A percentile compares a stretch with the other conserved stretches of the same genome.
These are phyloP conservation scores for Lethocerus indicus DNA, from an alignment of 1,140 invertebrate species.

Conservation along the genomic window DNA sequence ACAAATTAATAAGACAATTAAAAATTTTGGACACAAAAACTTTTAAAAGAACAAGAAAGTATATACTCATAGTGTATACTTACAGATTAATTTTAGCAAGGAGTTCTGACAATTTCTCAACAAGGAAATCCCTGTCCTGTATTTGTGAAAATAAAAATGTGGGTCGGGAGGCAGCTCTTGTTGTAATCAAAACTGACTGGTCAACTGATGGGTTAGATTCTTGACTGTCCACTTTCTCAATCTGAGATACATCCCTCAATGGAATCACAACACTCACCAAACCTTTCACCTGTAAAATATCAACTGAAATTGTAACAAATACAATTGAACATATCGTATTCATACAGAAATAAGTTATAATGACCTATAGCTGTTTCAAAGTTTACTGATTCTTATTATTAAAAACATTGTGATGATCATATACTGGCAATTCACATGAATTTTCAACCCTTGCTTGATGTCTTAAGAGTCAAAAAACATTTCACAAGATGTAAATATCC, in stretches of 20 bases:
- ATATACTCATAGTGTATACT: slow-evolving; percentile 8
- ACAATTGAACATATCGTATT: too few species aligned
- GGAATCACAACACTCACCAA: slow-evolving; percentile 80
- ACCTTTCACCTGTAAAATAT: slow-evolving; percentile 44
- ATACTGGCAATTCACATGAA: too few species aligned
- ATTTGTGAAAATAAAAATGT: slow-evolving; percentile 84
- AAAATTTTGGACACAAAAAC: too few species aligned
- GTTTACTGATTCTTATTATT: too few species aligned
- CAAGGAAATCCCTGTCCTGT: slow-evolving; percentile 71
- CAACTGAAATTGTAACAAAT: slow-evolving; percentile 17
- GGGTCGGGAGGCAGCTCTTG: slow-evolving; percentile 42
- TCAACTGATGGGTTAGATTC: slow-evolving; percentile 37
- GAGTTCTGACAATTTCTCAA: slow-evolving; percentile 79
- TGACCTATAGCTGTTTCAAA: too few species aligned
- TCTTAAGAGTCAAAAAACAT: too few species aligned
- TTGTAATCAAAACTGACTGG: slow-evolving; percentile 72
- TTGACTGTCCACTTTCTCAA: slow-evolving; percentile 56
- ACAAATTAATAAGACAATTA: too few species aligned
- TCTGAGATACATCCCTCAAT: slow-evolving; percentile 52
- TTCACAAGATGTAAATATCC: too few species aligned
- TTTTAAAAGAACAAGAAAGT: too few species aligned
- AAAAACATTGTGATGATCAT: too few species aligned
- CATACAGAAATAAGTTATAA: too few species aligned
- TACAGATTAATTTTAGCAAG: slow-evolving; percentile 34
- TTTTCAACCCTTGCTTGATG: too few species aligned